Evolutionary conservation across 2,888 invertebrate species (phyloP).

Genomic region (Crossocerus cetratus): DNA sequence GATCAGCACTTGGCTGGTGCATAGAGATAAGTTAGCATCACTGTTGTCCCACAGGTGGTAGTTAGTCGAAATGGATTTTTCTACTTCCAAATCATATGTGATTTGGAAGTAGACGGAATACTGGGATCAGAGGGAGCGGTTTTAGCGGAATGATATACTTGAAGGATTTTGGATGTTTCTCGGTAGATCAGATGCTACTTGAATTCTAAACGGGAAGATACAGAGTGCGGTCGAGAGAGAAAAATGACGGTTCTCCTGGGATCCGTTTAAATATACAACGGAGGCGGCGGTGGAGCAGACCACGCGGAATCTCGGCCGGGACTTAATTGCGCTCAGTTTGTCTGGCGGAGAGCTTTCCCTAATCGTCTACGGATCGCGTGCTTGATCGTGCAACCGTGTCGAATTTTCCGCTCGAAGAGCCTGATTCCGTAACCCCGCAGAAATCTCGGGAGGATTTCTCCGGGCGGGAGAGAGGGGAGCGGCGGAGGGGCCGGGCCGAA

Average conservation of each 20-base stretch:
- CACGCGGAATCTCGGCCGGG: constrained; percentile 12
- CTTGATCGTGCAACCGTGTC: constrained; percentile 64
- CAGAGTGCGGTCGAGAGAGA: neutral
- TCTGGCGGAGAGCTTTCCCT: constrained; percentile 54
- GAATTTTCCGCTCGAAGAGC: constrained; percentile 58
- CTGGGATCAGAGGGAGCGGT: no score
- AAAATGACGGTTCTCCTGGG: neutral
- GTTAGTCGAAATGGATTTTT: no score
- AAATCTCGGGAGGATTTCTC: constrained; percentile 60
- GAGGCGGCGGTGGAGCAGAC: neutral
- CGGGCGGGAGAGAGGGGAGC: constrained; percentile 39
- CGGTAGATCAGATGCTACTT: no score
- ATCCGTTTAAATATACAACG: constrained; percentile 11
- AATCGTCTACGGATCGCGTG: constrained; percentile 60
- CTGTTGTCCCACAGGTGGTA: no score
- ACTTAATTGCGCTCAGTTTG: constrained; percentile 57
- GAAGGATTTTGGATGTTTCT: no score
- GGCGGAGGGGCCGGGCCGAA: constrained; percentile 38
- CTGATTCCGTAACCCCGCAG: constrained; percentile 49
- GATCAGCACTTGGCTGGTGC: no score
- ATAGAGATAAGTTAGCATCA: no score
- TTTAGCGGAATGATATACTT: no score
- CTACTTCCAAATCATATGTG: no score
- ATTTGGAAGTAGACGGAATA: no score
- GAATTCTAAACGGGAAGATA: no score